Conservation (phyloP, 1,140 invertebrate species). For the Linepithema humile region DNA sequence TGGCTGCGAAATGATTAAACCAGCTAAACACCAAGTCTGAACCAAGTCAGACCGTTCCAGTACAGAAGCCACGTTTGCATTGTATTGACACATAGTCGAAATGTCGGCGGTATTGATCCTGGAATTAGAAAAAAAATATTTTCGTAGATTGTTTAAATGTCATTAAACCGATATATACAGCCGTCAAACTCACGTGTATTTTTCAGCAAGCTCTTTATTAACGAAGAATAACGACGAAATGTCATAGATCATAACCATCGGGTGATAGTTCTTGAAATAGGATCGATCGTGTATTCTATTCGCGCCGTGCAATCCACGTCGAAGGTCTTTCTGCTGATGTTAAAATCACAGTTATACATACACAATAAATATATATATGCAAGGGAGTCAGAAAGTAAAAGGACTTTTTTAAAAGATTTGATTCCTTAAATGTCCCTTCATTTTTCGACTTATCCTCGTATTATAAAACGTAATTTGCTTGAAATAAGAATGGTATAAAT, state of each 20-base stretch:
- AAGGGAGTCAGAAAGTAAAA: no score
- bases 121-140: constrained; percentile 57
- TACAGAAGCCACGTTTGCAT: constrained; percentile 90
- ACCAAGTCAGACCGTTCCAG: constrained; percentile 92
- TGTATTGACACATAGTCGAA: constrained; percentile 90
- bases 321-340: constrained; percentile 83
- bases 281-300: constrained; percentile 74
- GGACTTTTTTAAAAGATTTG: no score
- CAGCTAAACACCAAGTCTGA: constrained; percentile 93
- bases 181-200: constrained; percentile 89
- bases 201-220: constrained; percentile 91
- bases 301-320: constrained; percentile 79
- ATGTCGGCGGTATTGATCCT: constrained; percentile 87
- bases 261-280: constrained; percentile 83
- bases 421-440: no score
- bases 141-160: background rate
- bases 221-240: constrained; percentile 91
- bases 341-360: constrained; percentile 19
- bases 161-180: constrained; percentile 68
- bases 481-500: background rate
- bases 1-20: constrained; percentile 87
- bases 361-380: constrained; percentile 2
- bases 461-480: background rate
- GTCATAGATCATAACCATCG: constrained; percentile 92
- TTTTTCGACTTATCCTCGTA: no score